Evolutionary conservation across 2,888 invertebrate species (phyloP).

Genomic region (Cosmia pyralina): DNA sequence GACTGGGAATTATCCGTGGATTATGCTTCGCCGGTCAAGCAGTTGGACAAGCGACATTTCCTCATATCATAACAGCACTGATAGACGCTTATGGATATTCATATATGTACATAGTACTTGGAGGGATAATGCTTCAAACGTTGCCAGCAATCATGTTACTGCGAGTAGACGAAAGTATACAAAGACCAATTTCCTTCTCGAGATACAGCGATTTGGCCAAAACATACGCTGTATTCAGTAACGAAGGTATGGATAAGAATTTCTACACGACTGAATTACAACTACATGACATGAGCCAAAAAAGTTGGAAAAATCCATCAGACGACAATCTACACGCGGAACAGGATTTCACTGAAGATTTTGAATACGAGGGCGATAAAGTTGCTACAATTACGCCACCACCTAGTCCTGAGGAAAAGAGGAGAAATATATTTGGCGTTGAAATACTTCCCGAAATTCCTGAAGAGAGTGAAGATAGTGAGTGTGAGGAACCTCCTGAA

Average conservation of each 20-base stretch:
- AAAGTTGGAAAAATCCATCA: conserved; percentile 88
- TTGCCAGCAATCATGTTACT: conserved; percentile 83
- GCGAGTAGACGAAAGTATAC: conserved; percentile 76
- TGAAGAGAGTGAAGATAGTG: conserved; percentile 87
- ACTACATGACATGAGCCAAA: conserved; percentile 83
- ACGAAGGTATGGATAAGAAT: conserved; percentile 74
- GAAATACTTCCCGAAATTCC: conserved; percentile 89
- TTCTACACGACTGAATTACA: conserved; percentile 82
- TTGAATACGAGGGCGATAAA: conserved; percentile 69
- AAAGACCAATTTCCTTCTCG: conserved; percentile 78
- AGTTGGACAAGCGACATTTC: conserved; percentile 84
- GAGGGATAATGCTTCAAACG: conserved; percentile 84
- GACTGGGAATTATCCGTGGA: conserved; percentile 80
- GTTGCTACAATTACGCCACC: conserved; percentile 83
- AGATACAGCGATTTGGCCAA: conserved; percentile 83
- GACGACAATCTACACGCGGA: conserved; percentile 81
- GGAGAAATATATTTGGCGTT: conserved; percentile 87
- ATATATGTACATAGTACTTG: conserved; percentile 80
- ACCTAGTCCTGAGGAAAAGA: conserved; percentile 86
- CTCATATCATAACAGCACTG: conserved; percentile 83
- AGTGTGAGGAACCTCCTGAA: conserved; percentile 69
- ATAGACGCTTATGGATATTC: conserved; percentile 83
- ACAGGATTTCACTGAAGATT: conserved; percentile 67
- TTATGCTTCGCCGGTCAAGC: conserved; percentile 86
- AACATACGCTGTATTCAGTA: conserved; percentile 82